A percentile compares a stretch with the other conserved stretches of the same genome.
phyloP scores from a whole-genome alignment of 2,113 vertebrate genomes.

The Heliornis fulica region DNA sequence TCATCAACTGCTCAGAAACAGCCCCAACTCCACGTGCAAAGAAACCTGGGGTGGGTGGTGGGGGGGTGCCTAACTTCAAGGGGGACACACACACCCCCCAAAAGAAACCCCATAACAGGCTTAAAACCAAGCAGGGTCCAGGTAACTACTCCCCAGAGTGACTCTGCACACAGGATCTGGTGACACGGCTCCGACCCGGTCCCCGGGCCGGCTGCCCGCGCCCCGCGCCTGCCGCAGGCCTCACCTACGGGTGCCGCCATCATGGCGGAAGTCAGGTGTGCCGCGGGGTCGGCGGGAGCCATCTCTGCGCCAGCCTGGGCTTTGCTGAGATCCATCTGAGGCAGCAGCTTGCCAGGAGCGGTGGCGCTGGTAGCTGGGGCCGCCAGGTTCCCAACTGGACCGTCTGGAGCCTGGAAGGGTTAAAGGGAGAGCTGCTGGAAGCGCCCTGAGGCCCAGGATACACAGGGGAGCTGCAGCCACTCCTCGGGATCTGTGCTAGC shows the following conservation, averaged over 20 bases:
- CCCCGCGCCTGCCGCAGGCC: background rate
- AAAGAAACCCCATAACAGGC: background rate
- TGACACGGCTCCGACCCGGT: background rate
- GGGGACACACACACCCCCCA: too few species aligned
- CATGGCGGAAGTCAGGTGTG: background rate
- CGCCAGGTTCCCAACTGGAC: background rate
- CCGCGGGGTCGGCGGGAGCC: background rate
- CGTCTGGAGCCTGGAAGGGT: conserved; percentile 50
- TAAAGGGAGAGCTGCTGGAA: conserved; percentile 13
- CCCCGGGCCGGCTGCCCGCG: background rate
- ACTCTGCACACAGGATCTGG: background rate
- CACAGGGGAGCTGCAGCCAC: background rate
- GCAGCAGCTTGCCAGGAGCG: conserved; percentile 37
- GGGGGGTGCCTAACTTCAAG: background rate
- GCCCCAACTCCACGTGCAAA: background rate
- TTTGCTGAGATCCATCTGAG: conserved; percentile 50
- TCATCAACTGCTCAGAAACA: fast-evolving
- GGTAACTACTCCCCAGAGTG: background rate
- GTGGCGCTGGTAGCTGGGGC: background rate
- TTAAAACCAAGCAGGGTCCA: background rate
- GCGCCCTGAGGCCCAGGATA: background rate
- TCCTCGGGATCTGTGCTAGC: background rate
- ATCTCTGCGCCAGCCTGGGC: conserved; percentile 6
- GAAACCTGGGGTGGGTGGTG: background rate
- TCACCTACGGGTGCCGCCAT: conserved; percentile 61